Conservation (phyloP, 2,888 invertebrate species). For the Pristionchus exspectatus region DNA sequence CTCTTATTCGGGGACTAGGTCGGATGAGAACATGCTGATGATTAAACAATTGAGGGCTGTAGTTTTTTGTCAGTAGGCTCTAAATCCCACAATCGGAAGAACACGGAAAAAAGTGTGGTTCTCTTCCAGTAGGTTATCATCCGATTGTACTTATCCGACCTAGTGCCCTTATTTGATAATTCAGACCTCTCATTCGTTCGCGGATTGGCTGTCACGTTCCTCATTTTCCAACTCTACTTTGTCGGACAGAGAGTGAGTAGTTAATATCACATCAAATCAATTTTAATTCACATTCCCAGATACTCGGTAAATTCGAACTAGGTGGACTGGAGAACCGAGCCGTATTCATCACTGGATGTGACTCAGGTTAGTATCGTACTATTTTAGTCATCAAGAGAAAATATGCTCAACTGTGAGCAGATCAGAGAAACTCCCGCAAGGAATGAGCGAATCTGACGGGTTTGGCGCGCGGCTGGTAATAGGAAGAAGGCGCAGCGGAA, state of each 20-base stretch:
- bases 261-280: not conserved
- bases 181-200: not conserved
- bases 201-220: not conserved
- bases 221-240: not conserved
- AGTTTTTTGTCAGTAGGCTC: no score
- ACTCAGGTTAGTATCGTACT: constrained; percentile 19
- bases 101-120: no score
- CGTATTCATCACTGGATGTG: constrained; percentile 50
- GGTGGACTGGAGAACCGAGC: constrained; percentile 7
- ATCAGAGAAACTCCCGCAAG: no score
- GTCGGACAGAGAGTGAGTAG: not conserved
- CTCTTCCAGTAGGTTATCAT: no score
- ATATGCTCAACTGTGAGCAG: no score
- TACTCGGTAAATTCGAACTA: not conserved
- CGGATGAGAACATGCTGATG: no score
- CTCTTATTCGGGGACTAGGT: not conserved
- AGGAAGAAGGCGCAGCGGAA: not conserved
- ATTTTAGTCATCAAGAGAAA: no score
- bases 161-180: not conserved
- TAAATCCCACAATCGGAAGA: no score
- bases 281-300: not conserved
- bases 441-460: no score
- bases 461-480: no score
- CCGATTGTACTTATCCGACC: not conserved
- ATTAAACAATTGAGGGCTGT: no score